Percentiles rank a stretch among this genome's conserved stretches.
These are phyloP conservation scores for Indicator maculatus DNA, from an alignment of 2,113 vertebrate genomes.

Conservation along the genomic window DNA sequence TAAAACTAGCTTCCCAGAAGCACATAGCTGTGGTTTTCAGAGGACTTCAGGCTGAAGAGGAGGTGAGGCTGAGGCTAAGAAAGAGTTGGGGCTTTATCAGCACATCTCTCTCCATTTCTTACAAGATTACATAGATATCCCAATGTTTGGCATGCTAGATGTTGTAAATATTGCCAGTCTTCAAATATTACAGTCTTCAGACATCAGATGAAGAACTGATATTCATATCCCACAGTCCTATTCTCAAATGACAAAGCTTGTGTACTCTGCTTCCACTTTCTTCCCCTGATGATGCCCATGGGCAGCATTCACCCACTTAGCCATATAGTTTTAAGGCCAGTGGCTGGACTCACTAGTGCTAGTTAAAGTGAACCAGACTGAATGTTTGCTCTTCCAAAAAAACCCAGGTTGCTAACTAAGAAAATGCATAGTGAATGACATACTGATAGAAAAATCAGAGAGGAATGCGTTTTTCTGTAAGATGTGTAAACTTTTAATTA, in stretches of 20 bases:
- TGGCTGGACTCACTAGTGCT: neutral
- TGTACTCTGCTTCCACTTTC: neutral
- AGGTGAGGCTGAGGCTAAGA: too few relatives aligned
- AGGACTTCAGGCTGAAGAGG: neutral
- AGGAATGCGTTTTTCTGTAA: neutral
- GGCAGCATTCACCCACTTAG: neutral
- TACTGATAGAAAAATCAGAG: neutral
- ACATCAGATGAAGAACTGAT: neutral
- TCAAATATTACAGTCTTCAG: neutral
- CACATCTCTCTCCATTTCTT: neutral
- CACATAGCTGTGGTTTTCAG: neutral
- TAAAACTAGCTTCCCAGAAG: neutral
- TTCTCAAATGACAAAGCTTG: neutral
- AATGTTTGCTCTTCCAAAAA: neutral
- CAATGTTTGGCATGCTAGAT: neutral
- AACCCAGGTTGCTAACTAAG: fast-evolving
- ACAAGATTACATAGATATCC: neutral
- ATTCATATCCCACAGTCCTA: neutral
- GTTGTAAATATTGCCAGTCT: neutral
- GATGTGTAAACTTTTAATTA: neutral
- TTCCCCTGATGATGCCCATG: neutral
- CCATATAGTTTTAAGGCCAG: neutral
- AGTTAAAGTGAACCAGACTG: neutral
- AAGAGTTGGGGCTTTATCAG: neutral
- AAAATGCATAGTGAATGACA: neutral